phyloP scores from a whole-genome alignment of 2,797 vertebrate genomes.

The Cygnus olor region DNA sequence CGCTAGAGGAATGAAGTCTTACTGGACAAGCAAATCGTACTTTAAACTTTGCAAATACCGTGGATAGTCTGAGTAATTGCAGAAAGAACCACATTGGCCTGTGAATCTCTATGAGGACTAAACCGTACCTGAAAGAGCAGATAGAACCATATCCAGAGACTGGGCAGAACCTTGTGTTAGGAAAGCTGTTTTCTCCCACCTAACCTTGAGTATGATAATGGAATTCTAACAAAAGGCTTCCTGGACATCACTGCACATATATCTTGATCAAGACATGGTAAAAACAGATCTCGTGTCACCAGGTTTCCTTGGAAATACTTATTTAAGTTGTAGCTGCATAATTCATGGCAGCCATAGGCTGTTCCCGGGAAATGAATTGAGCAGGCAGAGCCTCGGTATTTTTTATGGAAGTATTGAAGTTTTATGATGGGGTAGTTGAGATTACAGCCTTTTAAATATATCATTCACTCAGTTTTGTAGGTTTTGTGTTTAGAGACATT shows the following conservation, averaged over 20 bases:
- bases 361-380: not conserved
- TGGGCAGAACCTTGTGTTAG: not conserved
- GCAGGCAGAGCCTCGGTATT: not conserved
- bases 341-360: not conserved
- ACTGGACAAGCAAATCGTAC: not conserved
- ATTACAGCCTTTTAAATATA: not conserved
- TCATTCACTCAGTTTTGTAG: not conserved
- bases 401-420: not conserved
- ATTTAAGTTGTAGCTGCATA: not conserved
- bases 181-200: not conserved
- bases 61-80: not conserved
- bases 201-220: not conserved
- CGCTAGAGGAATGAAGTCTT: not conserved
- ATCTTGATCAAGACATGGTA: not conserved
- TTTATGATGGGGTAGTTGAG: not conserved
- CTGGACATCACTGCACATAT: not conserved
- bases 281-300: not conserved
- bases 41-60: not conserved
- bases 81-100: not conserved
- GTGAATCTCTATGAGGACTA: not conserved
- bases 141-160: not conserved
- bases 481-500: not conserved
- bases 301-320: not conserved
- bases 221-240: not conserved
- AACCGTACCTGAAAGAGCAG: not conserved